Base-by-base conservation (phyloP, 2,888 invertebrate species). In the Ypsolopha sequella region DNA sequence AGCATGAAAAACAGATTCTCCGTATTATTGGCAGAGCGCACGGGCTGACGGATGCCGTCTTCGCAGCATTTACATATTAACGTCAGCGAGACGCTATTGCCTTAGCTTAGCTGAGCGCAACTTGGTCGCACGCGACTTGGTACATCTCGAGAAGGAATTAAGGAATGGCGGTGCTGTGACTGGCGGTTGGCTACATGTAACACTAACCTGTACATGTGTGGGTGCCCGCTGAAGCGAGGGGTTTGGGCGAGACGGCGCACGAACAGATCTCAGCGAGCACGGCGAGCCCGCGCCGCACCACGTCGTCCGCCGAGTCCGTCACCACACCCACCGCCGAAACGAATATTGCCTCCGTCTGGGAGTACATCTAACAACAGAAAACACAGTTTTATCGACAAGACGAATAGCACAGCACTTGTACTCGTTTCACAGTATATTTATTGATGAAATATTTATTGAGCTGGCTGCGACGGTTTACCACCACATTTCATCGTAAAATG, bases 281-380 rank as follows among this genome's bases (percentile, higher is more conserved):
- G 65, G 97, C 95, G 52, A 99, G 89, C 72, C 95, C 94, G 72
- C 98, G 93, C 52, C 97, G 91, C 45, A 98, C 97, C 52, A 98
- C 98, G 88, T 98, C 97, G 80, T 99, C 98, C 0, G 97, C 93
- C 54, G 92, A 91, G 82, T 99, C 98, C 38, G 95, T 93, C 48
- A 99, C 88, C 35, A 95, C 93, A 62, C 91, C 90, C 75, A 98
- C 89, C 51, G 97, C 88, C 53, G 93, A 91, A 62, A 90, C 91
- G 76, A 94, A 94, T 59, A 95, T 79, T 59, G 88, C 87, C 64
- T 91, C 93, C 50, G 94, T 91, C 70, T 93, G 91, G 56, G 73
- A 68, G 58, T 89, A 89, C 93, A 95, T 95, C 91, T n/a, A n/a
- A n/a, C n/a, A n/a, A n/a, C n/a, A n/a, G n/a, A n/a, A n/a, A n/a